phyloP scores from a whole-genome alignment of 2,888 invertebrate genomes.

The Ennomos erosarius region DNA sequence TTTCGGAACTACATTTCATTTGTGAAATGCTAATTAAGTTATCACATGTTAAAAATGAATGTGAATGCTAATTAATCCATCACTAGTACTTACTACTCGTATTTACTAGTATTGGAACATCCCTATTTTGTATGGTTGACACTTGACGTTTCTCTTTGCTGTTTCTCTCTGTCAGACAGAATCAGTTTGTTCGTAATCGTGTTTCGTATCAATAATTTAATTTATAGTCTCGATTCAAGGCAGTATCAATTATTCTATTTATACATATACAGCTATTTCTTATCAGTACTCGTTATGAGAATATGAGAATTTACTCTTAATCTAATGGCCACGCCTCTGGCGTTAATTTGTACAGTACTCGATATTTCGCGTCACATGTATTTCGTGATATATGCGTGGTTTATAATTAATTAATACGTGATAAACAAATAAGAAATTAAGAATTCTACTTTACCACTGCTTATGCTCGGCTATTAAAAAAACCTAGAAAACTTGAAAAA shows the following conservation, averaged over 20 bases:
- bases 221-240: slow-evolving; percentile 11
- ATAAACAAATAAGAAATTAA: slow-evolving; percentile 9
- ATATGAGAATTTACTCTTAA: slow-evolving; percentile 42
- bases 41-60: too few relatives aligned
- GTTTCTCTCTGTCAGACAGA: too few relatives aligned
- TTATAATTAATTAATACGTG: slow-evolving; percentile 22
- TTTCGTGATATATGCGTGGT: slow-evolving; percentile 33
- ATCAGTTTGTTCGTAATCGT: too few relatives aligned
- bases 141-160: too few relatives aligned
- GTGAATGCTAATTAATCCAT: too few relatives aligned
- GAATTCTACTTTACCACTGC: slow-evolving; percentile 5
- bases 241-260: slow-evolving; percentile 14
- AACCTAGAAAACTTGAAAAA: slow-evolving; percentile 14
- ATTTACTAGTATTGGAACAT: too few relatives aligned
- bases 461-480: not conserved
- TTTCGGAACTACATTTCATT: too few relatives aligned
- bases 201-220: too few relatives aligned
- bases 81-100: too few relatives aligned
- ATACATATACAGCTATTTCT: slow-evolving; percentile 13
- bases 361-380: slow-evolving; percentile 30
- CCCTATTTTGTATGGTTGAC: too few relatives aligned
- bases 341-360: slow-evolving; percentile 38
- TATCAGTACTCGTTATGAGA: slow-evolving; percentile 36
- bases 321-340: slow-evolving; percentile 64
- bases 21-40: too few relatives aligned